Evolutionary conservation across 1,140 invertebrate genomes (phyloP), one percentile per base, ranked within the genome.

Genomic region (Neuroterus valhalla): DNA sequence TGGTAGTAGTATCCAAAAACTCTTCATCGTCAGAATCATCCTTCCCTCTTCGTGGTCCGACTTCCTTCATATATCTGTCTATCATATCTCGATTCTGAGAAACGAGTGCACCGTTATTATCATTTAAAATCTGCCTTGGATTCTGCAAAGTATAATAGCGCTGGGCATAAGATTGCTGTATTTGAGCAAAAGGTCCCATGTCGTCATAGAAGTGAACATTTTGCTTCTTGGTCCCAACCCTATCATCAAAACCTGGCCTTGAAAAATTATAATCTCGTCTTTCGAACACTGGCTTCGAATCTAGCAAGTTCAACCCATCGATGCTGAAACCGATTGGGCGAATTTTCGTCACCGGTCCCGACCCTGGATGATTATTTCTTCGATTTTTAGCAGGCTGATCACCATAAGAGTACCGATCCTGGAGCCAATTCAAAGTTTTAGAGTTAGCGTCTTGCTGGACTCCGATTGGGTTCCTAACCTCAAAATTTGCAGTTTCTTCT

Each of bases 1-100:
- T 89, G 2, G 82, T 74, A 44, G 89, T 89, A 38, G 89, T 90
- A 43, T 90, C 89, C 68, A 90, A 83, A 82, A 87, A 90, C 74
- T 89, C 89, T 3, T 90, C 89, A 48, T 90, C 88, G 42, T 90
- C 88, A 0, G 88, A 89, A 38, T 89, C 89, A 79, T 78, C 79
- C 62, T 76, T 80, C 68, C 26, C 68, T 69, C 70, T 81, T 23
- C 66, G 62, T 68, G 68, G 23, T n/a, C 62, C 77, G 21, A 81
- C 68, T 6, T 88, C 85, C 11, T 77, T 78, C 3, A 84, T 73
- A 66, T 88, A 89, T 38, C 78, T 81, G 2, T 87, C 82, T 46
- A 89, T 86, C 77, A 88, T 81, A 23, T 89, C 81, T 55, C 48
- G 80, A 74, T 85, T 86, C 1, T 82, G 80, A 69, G 69, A 26